Evolutionary conservation across 2,888 invertebrate genomes (phyloP).

Genomic region (Lasioglossum marginatum): DNA sequence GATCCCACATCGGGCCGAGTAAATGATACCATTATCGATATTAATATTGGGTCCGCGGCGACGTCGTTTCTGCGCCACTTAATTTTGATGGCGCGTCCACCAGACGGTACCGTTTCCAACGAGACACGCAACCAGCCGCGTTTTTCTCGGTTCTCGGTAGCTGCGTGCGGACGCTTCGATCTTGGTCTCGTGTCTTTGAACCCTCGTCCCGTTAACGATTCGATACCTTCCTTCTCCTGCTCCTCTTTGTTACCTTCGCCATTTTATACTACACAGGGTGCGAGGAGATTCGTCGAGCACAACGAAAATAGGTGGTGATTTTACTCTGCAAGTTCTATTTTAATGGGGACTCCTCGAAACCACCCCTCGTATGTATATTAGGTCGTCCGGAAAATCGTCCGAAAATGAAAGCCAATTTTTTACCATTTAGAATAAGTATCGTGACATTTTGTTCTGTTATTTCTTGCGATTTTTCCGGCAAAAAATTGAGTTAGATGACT

Average conservation of each 20-base stretch:
- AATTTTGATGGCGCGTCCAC: slow-evolving; percentile 25
- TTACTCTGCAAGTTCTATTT: neutral
- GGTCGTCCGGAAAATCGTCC: too few species aligned
- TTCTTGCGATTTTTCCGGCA: too few species aligned
- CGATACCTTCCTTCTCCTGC: neutral
- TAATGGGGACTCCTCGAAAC: too few species aligned
- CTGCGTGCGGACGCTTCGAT: neutral
- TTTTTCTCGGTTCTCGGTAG: slow-evolving; percentile 21
- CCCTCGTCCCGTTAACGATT: slow-evolving; percentile 27
- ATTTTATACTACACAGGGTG: neutral
- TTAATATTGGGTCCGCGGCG: slow-evolving; percentile 33
- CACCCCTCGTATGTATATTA: too few species aligned
- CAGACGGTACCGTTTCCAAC: slow-evolving; percentile 22
- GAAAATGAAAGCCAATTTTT: too few species aligned
- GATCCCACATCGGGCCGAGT: neutral
- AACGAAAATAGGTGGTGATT: neutral
- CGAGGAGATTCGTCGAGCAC: neutral
- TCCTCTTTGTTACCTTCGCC: neutral
- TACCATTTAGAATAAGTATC: too few species aligned
- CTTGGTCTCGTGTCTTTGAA: slow-evolving; percentile 24
- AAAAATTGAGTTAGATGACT: too few species aligned
- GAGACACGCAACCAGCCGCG: slow-evolving; percentile 32
- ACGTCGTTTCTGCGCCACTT: slow-evolving; percentile 1
- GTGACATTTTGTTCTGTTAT: too few species aligned
- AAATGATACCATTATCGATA: slow-evolving; percentile 51